Evolutionary conservation across 2,888 invertebrate genomes (phyloP), one percentile per base, ranked within the genome.

Genomic region (Drosophila melanosoma): DNA sequence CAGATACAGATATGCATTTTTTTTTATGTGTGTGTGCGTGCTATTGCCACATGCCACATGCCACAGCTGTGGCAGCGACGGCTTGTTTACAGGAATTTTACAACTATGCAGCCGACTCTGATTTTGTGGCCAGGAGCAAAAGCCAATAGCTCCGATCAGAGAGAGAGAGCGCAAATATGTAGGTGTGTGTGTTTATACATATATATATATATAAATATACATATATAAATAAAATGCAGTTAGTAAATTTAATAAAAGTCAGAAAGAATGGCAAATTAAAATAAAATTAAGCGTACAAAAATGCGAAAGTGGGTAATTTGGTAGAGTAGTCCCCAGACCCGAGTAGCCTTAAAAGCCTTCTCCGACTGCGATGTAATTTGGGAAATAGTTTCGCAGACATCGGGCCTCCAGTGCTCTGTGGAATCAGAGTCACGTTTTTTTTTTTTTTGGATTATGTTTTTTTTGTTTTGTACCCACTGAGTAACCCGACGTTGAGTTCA

Each of bases 41-140:
- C 42, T 64, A 67, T 87, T 76, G 81, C 87, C 77, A 77, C 89
- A 84, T 86, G 89, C 83, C 82, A 82, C 82, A 84, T 85, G 83
- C 74, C 76, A 74, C 83, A 69, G 81, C 75, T 75, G 75, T 62
- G 69, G 78, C 74, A 82, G 74, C 73, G 58, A 59, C 68, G 69
- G 82, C 82, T 84, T 84, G 87, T 82, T 82, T 84, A 82, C 74
- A 85, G 78, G 90, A 90, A 85, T 85, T 87, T 87, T 77, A 77
- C 81, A 90, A 89, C 70, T 87, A 89, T 84, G 88, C 87, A 79
- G 84, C 67, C 68, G 80, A 53, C 83, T 64, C 58, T 42, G 66
- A 61, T 58, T 61, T 66, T 65, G 71, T 40, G 52, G 48, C 42
- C 60, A 63, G 69, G 62, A 76, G 63, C 74, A 58, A 66, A 53